phyloP scores from a whole-genome alignment of 2,888 invertebrate genomes.

The Salpingus planirostris region DNA sequence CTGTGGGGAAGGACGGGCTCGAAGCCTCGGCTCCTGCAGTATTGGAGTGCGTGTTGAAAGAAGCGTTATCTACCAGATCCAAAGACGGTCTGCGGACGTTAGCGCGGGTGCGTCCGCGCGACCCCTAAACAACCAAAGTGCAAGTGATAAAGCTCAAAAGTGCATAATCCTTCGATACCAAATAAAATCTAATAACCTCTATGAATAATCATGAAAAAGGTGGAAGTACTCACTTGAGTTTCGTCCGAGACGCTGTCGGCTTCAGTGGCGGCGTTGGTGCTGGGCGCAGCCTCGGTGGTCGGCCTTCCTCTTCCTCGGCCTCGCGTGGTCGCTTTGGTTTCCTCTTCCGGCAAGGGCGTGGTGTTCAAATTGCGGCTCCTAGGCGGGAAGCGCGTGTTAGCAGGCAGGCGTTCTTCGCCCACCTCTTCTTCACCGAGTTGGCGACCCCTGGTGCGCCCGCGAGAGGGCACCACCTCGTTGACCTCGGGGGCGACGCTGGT shows the following conservation, averaged over 20 bases:
- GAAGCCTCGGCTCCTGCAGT: constrained; percentile 42
- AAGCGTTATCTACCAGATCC: constrained; percentile 72
- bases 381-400: constrained; percentile 79
- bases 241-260: constrained; percentile 37
- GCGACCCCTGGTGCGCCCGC: constrained; percentile 25
- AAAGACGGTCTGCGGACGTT: constrained; percentile 66
- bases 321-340: constrained; percentile 31
- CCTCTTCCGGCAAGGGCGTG: constrained; percentile 42
- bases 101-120: constrained; percentile 47
- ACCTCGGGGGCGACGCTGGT: constrained; percentile 48
- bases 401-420: constrained; percentile 57
- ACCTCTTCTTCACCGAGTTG: constrained; percentile 46
- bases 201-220: no score
- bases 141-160: no score
- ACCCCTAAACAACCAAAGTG: constrained; percentile 21
- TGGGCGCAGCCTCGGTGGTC: constrained; percentile 23
- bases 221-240: constrained; percentile 35
- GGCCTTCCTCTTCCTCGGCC: constrained; percentile 42
- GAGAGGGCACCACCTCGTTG: constrained; percentile 55
- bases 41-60: constrained; percentile 67
- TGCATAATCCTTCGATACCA: no score
- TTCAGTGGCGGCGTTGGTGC: constrained; percentile 18
- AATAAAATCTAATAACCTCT: no score
- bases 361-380: constrained; percentile 52
- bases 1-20: constrained; percentile 47